phyloP scores from a whole-genome alignment of 35 echinoderm and acorn worm species.

The Ophioderma brevispina region DNA sequence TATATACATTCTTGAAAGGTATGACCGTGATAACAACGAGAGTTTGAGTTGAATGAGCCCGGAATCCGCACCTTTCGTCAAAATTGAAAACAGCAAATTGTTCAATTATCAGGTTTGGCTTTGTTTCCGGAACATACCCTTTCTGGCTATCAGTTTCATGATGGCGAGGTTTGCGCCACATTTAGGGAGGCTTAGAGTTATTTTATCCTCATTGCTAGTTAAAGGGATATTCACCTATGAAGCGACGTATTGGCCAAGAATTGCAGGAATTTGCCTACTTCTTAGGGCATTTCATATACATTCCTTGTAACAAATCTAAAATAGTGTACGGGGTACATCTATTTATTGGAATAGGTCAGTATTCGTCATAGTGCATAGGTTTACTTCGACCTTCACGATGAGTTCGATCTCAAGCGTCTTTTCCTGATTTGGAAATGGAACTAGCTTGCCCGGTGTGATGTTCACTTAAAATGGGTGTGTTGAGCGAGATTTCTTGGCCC shows the following conservation, averaged over 20 bases:
- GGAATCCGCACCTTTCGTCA: too few relatives aligned
- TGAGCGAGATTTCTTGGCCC: neutral
- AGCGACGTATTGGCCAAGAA: neutral
- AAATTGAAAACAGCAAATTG: too few relatives aligned
- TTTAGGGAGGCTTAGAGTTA: neutral
- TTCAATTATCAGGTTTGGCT: neutral
- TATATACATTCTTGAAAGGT: too few relatives aligned
- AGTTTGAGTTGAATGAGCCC: too few relatives aligned
- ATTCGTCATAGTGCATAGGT: neutral
- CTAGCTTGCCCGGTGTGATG: neutral
- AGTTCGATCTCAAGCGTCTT: neutral
- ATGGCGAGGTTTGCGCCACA: neutral
- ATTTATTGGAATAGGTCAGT: neutral
- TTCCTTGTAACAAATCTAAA: neutral
- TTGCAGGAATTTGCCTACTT: neutral
- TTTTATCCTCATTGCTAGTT: neutral
- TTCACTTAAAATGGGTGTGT: neutral
- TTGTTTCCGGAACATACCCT: neutral
- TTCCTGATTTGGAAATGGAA: neutral
- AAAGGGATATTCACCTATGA: neutral
- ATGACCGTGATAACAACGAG: too few relatives aligned
- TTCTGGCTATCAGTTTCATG: neutral
- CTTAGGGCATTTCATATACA: neutral
- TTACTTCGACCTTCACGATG: neutral
- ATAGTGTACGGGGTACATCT: neutral